Percentiles rank a stretch among this genome's conserved stretches.
Evolutionary conservation across 2,113 vertebrate species (phyloP).

Genomic region (Heloderma charlesbogerti): DNA sequence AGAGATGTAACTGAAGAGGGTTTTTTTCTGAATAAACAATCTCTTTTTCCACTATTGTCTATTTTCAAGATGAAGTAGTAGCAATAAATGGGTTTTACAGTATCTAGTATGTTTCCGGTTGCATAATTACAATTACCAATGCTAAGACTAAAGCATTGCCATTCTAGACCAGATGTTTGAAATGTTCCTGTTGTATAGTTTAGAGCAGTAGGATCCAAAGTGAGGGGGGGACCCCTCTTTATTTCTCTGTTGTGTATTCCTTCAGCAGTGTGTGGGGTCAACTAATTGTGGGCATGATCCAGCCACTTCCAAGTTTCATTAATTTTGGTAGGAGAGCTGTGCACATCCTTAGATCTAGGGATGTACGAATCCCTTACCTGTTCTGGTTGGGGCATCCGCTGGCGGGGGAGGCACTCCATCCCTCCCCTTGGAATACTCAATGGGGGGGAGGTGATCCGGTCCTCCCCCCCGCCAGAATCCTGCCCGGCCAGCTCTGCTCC

Average conservation of each 20-base stretch:
- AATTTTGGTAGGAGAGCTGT: background rate
- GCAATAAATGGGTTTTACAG: slow-evolving; percentile 53
- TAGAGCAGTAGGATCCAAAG: background rate
- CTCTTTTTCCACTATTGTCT: slow-evolving; percentile 14
- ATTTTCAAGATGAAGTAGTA: slow-evolving; percentile 29
- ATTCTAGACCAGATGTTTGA: rapidly evolving
- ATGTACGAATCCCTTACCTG: too few species aligned
- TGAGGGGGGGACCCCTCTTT: background rate
- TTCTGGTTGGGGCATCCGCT: too few species aligned
- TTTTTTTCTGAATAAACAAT: slow-evolving; percentile 19
- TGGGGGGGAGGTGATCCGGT: too few species aligned
- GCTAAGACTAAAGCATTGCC: background rate
- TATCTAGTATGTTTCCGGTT: slow-evolving; percentile 42
- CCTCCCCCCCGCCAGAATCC: too few species aligned
- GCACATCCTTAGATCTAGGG: background rate
- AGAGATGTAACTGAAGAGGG: background rate
- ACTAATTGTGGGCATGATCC: background rate
- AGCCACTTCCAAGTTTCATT: background rate
- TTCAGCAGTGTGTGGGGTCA: background rate
- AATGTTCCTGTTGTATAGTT: background rate
- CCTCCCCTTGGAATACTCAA: too few species aligned
- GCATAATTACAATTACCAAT: slow-evolving; percentile 55
- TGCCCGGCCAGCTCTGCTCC: too few species aligned
- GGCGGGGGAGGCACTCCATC: too few species aligned
- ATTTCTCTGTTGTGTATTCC: rapidly evolving